Evolutionary conservation across 1,140 invertebrate genomes (phyloP).

Genomic region (Hypothenemus hampei): DNA sequence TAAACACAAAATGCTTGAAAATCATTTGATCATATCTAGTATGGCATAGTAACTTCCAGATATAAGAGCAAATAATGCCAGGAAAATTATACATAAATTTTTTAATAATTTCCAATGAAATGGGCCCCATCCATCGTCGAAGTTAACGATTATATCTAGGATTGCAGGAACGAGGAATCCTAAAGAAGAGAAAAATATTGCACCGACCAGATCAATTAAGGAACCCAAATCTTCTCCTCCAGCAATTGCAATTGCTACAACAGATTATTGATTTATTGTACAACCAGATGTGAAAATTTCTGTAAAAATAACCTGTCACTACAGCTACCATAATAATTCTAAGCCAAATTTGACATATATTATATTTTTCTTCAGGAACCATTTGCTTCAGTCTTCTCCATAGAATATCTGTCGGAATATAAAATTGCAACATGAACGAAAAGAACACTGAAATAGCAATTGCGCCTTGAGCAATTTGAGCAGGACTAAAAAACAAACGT

Average conservation of each 20-base stretch:
- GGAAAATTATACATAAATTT: constrained; percentile 55
- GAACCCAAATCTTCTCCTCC: constrained; percentile 77
- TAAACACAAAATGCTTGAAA: not conserved
- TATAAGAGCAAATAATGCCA: constrained; percentile 59
- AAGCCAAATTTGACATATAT: constrained; percentile 61
- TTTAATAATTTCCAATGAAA: constrained; percentile 61
- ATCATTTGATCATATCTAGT: constrained; percentile 17
- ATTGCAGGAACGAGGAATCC: constrained; percentile 78
- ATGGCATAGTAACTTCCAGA: constrained; percentile 49
- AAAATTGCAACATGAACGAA: constrained; percentile 86
- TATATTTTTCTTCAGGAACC: constrained; percentile 52
- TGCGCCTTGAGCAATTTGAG: constrained; percentile 70
- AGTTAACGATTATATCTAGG: constrained; percentile 69
- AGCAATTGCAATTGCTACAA: constrained; percentile 69
- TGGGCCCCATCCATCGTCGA: constrained; percentile 50
- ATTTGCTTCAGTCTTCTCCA: constrained; percentile 51
- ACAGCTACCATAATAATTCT: constrained; percentile 52
- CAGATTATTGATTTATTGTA: not conserved
- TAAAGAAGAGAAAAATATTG: constrained; percentile 82
- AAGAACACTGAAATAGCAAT: constrained; percentile 84
- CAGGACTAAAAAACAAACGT: constrained; percentile 50
- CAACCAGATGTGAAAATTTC: not conserved
- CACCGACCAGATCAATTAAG: constrained; percentile 87
- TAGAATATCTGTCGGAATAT: constrained; percentile 76
- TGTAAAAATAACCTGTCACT: constrained; percentile 50